A percentile compares a stretch with the other conserved stretches of the same genome.
Conservation (phyloP, 2,888 invertebrate species). For the Dynastes grantii region DNA sequence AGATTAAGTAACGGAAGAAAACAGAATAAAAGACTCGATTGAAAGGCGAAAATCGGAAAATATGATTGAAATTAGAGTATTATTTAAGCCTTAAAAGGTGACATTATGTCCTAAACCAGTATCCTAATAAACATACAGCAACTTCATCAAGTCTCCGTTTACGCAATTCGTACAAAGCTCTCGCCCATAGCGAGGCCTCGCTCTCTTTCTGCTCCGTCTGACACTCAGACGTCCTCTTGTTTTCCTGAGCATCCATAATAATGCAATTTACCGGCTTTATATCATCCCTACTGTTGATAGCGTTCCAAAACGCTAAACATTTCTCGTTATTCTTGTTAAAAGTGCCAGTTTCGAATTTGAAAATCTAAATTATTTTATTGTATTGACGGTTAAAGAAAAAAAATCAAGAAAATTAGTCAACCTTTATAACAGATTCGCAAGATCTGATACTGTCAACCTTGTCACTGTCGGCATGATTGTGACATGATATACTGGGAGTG, state of each 20-base stretch:
- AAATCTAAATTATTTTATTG: conserved; percentile 44
- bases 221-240: conserved; percentile 41
- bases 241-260: conserved; percentile 47
- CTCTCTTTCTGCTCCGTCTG: conserved; percentile 48
- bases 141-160: conserved; percentile 52
- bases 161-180: conserved; percentile 50
- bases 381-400: not conserved
- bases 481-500: conserved; percentile 13
- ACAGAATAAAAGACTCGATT: not conserved
- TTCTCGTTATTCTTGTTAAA: conserved; percentile 52
- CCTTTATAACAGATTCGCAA: conserved; percentile 54
- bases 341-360: conserved; percentile 48
- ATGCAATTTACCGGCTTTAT: conserved; percentile 52
- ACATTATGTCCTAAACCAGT: too few species aligned
- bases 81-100: not conserved
- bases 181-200: conserved; percentile 49
- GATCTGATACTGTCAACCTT: conserved; percentile 52
- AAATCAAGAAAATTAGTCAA: not conserved
- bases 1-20: not conserved
- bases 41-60: too few species aligned
- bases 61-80: too few species aligned
- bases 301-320: conserved; percentile 53
- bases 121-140: conserved; percentile 45
- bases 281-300: conserved; percentile 45
- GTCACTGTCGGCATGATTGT: conserved; percentile 11